phyloP scores from a whole-genome alignment of 2,888 invertebrate species.

The Andrena trimmerana region DNA sequence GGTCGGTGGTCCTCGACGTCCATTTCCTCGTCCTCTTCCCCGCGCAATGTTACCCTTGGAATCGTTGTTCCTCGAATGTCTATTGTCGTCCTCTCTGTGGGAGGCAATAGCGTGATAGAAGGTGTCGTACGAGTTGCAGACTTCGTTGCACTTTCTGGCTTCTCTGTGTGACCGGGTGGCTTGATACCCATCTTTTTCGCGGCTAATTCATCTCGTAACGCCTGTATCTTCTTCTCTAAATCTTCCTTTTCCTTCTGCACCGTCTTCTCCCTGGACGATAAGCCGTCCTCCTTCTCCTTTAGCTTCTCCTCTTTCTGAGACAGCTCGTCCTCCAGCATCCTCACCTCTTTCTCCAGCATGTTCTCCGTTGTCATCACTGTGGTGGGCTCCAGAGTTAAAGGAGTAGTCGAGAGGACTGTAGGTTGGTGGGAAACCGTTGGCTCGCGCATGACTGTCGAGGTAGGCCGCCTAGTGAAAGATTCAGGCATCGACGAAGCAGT shows the following conservation, averaged over 20 bases:
- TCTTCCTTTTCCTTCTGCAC: conserved; percentile 56
- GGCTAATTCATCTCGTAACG: conserved; percentile 27
- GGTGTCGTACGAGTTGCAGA: conserved; percentile 21
- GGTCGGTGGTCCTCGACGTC: neutral
- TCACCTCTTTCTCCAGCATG: conserved; percentile 56
- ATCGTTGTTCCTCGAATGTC: conserved; percentile 19
- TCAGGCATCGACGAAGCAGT: neutral
- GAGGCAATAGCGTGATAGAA: conserved; percentile 23
- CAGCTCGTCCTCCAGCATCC: conserved; percentile 50
- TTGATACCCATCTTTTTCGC: conserved; percentile 10
- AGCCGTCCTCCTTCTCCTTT: conserved; percentile 33
- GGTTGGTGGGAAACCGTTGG: neutral
- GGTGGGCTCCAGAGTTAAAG: conserved; percentile 4
- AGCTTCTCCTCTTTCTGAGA: conserved; percentile 20
- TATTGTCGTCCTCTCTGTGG: conserved; percentile 44
- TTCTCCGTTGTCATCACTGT: conserved; percentile 29
- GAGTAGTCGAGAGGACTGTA: too few relatives aligned
- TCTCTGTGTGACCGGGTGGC: neutral
- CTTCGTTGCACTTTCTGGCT: neutral
- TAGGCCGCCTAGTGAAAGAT: neutral
- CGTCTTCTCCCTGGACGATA: conserved; percentile 41
- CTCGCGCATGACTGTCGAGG: neutral
- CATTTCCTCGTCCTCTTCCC: conserved; percentile 3
- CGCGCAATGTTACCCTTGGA: neutral
- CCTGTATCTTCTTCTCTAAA: conserved; percentile 27